Evolutionary conservation across 2,113 vertebrate species (phyloP).

Genomic region (Stigmatopora nigra): DNA sequence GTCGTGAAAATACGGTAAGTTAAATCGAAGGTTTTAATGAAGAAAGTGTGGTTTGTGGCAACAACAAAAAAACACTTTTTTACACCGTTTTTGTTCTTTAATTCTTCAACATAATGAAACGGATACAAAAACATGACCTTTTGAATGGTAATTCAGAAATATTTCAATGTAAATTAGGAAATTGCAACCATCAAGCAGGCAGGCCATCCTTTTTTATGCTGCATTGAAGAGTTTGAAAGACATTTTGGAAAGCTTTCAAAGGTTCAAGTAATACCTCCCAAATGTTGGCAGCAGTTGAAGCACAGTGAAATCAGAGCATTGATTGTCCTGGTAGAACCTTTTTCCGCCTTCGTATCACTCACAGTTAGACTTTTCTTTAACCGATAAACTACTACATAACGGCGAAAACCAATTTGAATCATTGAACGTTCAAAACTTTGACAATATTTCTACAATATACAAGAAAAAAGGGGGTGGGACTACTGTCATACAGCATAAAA

Average conservation of each 20-base stretch:
- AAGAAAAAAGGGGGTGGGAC: slow-evolving; percentile 38
- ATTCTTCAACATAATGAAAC: slow-evolving; percentile 67
- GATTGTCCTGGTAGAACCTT: slow-evolving; percentile 14
- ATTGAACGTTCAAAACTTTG: slow-evolving; percentile 36
- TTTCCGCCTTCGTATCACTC: slow-evolving; percentile 5
- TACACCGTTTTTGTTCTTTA: slow-evolving; percentile 71
- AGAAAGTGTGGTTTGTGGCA: neutral
- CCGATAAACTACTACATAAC: slow-evolving; percentile 6
- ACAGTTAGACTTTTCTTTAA: slow-evolving; percentile 11
- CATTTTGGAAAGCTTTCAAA: slow-evolving; percentile 22
- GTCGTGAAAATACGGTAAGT: no score
- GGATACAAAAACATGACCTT: slow-evolving; percentile 63
- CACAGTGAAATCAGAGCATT: slow-evolving; percentile 9
- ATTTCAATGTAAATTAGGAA: slow-evolving; percentile 14
- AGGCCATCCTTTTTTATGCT: slow-evolving; percentile 7
- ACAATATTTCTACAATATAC: slow-evolving; percentile 63
- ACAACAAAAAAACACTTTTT: slow-evolving; percentile 15
- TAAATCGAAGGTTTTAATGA: neutral
- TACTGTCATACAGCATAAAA: slow-evolving; percentile 50
- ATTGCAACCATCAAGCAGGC: neutral
- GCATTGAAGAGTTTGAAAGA: slow-evolving; percentile 12
- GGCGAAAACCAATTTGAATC: slow-evolving; percentile 13
- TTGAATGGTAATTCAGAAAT: slow-evolving; percentile 28
- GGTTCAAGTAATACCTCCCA: slow-evolving; percentile 43
- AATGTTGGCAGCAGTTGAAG: slow-evolving; percentile 21